Evolutionary conservation across 2,113 vertebrate species (phyloP).

Genomic region (Pimephales promelas): DNA sequence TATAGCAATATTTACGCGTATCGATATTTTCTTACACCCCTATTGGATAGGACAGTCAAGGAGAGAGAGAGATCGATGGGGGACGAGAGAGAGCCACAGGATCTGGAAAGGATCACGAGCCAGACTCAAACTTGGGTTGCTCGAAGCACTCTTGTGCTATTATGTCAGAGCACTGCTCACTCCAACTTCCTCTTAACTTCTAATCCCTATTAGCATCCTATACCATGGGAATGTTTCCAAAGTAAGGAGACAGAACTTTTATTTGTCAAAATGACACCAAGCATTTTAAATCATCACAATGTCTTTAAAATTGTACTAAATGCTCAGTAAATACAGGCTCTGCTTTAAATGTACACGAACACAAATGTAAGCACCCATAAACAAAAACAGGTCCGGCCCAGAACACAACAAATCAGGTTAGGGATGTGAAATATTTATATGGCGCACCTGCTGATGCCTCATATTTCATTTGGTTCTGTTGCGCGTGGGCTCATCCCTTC

Average conservation of each 20-base stretch:
- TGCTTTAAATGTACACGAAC: neutral
- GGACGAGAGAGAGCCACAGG: too few species aligned
- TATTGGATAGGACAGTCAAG: too few species aligned
- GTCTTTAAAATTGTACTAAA: neutral
- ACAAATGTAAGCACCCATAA: neutral
- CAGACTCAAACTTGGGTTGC: too few species aligned
- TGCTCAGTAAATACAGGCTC: neutral
- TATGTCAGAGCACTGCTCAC: too few species aligned
- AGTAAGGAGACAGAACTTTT: neutral
- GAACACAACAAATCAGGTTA: conserved; percentile 53
- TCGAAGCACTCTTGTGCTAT: too few species aligned
- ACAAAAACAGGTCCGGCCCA: conserved; percentile 6
- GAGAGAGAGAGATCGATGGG: too few species aligned
- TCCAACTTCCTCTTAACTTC: neutral
- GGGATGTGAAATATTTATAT: conserved; percentile 61
- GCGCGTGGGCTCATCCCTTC: conserved; percentile 35
- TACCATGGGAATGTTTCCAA: conserved; percentile 2
- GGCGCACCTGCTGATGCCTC: conserved; percentile 62
- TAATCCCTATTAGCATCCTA: neutral
- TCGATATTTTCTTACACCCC: too few species aligned
- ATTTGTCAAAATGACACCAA: neutral
- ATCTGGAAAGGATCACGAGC: too few species aligned
- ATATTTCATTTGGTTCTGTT: conserved; percentile 70
- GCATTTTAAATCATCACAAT: neutral
- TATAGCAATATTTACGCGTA: too few species aligned